phyloP scores from a whole-genome alignment of 1,140 invertebrate genomes.

The Stegodyphus dumicola region DNA sequence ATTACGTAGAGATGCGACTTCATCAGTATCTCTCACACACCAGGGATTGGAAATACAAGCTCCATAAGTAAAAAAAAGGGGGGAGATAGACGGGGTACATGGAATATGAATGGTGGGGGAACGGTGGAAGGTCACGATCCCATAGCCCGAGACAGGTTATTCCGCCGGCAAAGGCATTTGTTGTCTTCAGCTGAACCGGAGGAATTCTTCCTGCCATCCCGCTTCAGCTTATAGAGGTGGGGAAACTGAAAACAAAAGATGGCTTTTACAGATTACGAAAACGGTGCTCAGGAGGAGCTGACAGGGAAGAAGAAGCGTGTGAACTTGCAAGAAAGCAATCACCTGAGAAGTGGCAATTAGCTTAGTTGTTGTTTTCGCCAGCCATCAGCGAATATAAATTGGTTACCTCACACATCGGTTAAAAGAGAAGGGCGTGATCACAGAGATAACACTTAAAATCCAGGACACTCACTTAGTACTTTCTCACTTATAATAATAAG shows the following conservation, averaged over 20 bases:
- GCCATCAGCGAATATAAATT: too few species aligned
- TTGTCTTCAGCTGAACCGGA: too few species aligned
- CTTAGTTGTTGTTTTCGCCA: background rate
- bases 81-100: background rate
- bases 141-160: background rate
- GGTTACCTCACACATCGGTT: too few species aligned
- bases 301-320: too few species aligned
- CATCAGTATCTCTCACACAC: slow-evolving; percentile 8
- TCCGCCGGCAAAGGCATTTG: background rate
- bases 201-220: too few species aligned
- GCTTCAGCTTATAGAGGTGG: background rate
- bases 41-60: slow-evolving; percentile 19
- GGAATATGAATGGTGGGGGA: background rate
- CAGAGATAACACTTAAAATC: too few species aligned
- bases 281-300: background rate
- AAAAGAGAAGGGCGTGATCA: too few species aligned
- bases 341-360: background rate
- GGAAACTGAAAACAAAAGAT: slow-evolving; percentile 12
- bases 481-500: too few species aligned
- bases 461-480: too few species aligned
- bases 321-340: too few species aligned
- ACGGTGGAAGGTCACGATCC: background rate
- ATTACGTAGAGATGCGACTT: slow-evolving; percentile 32
- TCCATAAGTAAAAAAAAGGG: slow-evolving; percentile 5
- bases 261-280: background rate